Evolutionary conservation across 64 coral and sea anemone genomes (phyloP).

Genomic region (Orbicella faveolata): DNA sequence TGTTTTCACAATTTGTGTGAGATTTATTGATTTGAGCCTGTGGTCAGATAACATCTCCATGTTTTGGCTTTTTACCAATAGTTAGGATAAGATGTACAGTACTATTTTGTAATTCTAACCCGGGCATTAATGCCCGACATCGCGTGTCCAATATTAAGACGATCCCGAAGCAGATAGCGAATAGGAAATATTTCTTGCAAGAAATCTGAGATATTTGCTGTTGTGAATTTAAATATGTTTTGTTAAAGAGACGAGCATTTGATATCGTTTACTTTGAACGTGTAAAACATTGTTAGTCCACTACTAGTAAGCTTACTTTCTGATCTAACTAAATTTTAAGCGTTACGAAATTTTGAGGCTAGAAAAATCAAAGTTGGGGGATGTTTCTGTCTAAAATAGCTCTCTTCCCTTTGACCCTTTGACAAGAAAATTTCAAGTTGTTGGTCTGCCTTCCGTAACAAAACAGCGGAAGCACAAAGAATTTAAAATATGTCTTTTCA

Average conservation of each 20-base stretch:
- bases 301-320: no score
- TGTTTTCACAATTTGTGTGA: slow-evolving; percentile 8
- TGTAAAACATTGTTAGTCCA: no score
- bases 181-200: background rate
- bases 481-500: slow-evolving; percentile 9
- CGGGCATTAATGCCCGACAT: background rate
- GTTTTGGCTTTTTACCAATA: slow-evolving; percentile 1
- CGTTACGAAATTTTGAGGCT: no score
- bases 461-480: slow-evolving; percentile 15
- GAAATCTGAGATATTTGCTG: background rate
- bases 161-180: background rate
- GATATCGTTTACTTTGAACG: no score
- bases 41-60: background rate
- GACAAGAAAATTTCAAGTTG: background rate
- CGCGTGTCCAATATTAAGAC: background rate
- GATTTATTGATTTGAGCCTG: background rate
- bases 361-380: background rate
- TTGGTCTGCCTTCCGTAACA: background rate
- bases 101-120: background rate
- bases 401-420: background rate
- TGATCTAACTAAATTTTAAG: no score
- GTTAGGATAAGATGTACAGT: background rate
- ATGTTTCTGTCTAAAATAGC: background rate
- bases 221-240: background rate
- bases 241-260: no score